Evolutionary conservation across 1,140 invertebrate species (phyloP).

Genomic region (Tetragonula clypearis): DNA sequence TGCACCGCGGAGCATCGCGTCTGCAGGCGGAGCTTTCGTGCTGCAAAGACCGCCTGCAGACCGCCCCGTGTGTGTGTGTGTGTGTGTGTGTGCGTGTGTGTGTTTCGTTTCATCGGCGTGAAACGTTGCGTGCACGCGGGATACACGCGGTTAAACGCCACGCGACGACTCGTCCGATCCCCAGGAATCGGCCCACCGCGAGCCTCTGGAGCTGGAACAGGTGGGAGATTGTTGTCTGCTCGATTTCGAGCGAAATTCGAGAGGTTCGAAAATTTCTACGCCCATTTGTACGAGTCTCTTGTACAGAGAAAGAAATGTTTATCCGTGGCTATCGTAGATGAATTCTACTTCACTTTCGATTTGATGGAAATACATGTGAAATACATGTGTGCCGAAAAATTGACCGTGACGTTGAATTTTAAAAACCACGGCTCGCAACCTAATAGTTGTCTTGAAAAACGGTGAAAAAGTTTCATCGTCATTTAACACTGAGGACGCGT

Average conservation of each 20-base stretch:
- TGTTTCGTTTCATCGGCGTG: constrained; percentile 59
- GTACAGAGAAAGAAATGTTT: too few relatives aligned
- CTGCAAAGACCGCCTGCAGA: constrained; percentile 71
- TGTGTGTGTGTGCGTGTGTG: constrained; percentile 26
- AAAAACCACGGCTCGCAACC: too few relatives aligned
- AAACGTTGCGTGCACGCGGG: constrained; percentile 55
- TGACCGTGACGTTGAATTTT: too few relatives aligned
- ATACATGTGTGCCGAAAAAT: too few relatives aligned
- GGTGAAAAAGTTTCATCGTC: too few relatives aligned
- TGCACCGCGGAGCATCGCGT: constrained; percentile 54
- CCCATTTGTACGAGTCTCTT: background rate
- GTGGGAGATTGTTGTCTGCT: background rate
- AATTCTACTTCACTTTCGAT: too few relatives aligned
- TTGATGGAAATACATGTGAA: too few relatives aligned
- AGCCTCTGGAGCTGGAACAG: background rate
- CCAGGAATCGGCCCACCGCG: background rate
- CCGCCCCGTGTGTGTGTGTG: constrained; percentile 48
- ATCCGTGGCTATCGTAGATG: too few relatives aligned
- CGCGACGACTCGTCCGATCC: background rate
- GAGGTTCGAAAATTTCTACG: background rate
- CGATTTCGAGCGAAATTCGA: background rate
- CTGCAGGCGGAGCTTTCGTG: constrained; percentile 70
- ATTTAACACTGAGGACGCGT: too few relatives aligned
- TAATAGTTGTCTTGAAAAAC: too few relatives aligned
- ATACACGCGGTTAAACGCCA: constrained; percentile 52